Evolutionary conservation across 2,888 invertebrate species (phyloP), one percentile per base, ranked within the genome.

Genomic region (Eumacrocentrus americanus): DNA sequence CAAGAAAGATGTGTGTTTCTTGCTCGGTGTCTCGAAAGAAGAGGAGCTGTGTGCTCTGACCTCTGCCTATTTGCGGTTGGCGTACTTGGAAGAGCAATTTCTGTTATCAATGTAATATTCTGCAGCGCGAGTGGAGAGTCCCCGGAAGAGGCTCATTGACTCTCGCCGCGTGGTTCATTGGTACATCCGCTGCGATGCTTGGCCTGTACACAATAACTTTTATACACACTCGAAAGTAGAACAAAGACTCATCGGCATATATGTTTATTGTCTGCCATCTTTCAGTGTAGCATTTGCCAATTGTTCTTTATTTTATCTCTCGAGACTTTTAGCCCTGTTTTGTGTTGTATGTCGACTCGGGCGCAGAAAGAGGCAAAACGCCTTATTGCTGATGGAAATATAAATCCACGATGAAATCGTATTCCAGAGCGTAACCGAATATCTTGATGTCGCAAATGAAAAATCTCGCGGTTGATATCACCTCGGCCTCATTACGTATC

Each of bases 61-160:
- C n/a, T n/a, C n/a, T n/a, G n/a, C n/a, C n/a, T n/a, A n/a, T n/a
- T n/a, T n/a, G 23, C 47, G 23, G 46, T 56, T 44, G 63, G 48
- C 47, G 58, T 64, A 65, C 66, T 68, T 68, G 64, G 64, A 68
- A 67, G 59, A 53, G 67, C 63, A 75, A 76, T 75, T 76, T 73
- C 71, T 76, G 71, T 74, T 75, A 76, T 75, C 74, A 75, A 71
- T 72, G 73, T 74, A 71, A 72, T 74, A 75, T 76, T 74, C 72
- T 69, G 75, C 73, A 65, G 58, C 44, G 62, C 56, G 51, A 62
- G 66, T 68, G 52, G 50, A 57, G 62, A 61, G 61, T 60, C 75
- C 76, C 79, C 79, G 80, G 79, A 80, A 79, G 75, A 74, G 66
- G 68, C 78, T 80, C 75, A 77, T 80, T 80, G 77, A 78, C 78